These are phyloP conservation scores for Lamellibrachia luymesi DNA, from an alignment of 1,140 invertebrate genomes.

Conservation along the genomic window DNA sequence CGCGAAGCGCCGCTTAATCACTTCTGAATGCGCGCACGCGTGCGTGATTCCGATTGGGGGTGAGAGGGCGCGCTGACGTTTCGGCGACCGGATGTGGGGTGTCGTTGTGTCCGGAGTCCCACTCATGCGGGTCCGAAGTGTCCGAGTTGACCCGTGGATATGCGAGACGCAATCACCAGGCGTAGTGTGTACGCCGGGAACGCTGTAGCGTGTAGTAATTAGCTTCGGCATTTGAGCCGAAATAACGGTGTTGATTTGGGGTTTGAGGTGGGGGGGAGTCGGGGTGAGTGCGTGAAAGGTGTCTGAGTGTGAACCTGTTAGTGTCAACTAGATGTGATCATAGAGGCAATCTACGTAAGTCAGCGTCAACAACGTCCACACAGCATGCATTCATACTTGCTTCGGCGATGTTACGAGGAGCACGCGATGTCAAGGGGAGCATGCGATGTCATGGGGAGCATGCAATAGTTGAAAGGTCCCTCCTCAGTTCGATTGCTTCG, in stretches of 20 bases:
- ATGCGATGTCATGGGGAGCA: too few relatives aligned
- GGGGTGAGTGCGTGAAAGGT: not conserved
- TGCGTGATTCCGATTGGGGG: not conserved
- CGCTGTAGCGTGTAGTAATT: not conserved
- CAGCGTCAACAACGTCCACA: too few relatives aligned
- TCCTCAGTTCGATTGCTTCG: too few relatives aligned
- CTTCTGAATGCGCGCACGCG: not conserved
- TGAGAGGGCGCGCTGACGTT: not conserved
- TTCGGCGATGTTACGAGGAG: too few relatives aligned
- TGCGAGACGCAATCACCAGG: not conserved
- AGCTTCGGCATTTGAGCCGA: not conserved
- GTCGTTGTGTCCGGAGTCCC: not conserved
- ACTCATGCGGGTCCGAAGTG: not conserved
- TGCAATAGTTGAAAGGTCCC: too few relatives aligned
- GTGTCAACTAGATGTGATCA: too few relatives aligned
- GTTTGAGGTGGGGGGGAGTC: too few relatives aligned
- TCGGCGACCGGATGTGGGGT: not conserved
- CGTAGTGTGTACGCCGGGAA: not conserved
- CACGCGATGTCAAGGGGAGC: too few relatives aligned
- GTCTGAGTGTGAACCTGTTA: not conserved
- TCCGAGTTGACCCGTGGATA: not conserved
- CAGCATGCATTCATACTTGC: too few relatives aligned
- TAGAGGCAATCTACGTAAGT: too few relatives aligned
- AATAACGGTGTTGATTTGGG: not conserved
- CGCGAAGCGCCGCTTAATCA: not conserved